phyloP scores from a whole-genome alignment of 2,113 vertebrate genomes.

The Vombatus ursinus region DNA sequence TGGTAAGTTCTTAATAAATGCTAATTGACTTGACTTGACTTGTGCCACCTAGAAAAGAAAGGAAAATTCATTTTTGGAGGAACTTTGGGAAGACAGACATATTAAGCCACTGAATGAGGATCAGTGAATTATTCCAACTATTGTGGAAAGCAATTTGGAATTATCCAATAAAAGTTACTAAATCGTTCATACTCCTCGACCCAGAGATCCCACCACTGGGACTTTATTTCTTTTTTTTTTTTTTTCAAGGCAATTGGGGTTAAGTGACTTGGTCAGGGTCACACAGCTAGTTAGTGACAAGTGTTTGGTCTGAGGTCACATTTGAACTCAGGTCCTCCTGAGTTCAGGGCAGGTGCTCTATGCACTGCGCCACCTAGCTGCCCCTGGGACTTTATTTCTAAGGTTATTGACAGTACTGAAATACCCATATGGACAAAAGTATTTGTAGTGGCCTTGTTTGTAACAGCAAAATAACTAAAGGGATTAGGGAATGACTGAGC shows the following conservation, averaged over 20 bases:
- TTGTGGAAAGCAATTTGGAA: neutral
- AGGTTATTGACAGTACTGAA: neutral
- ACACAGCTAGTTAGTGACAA: too few species aligned
- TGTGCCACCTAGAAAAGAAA: neutral
- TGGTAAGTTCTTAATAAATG: neutral
- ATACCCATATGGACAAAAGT: neutral
- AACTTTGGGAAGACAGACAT: neutral
- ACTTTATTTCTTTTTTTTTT: too few species aligned
- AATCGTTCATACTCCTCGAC: neutral
- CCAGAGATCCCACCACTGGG: neutral
- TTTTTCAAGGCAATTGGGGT: too few species aligned
- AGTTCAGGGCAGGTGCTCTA: too few species aligned
- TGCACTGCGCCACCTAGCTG: too few species aligned
- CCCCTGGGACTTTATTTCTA: neutral
- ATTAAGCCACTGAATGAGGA: neutral
- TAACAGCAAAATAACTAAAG: neutral
- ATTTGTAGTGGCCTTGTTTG: neutral
- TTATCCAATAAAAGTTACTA: neutral
- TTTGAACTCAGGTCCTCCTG: too few species aligned
- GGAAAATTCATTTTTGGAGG: neutral
- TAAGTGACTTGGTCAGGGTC: too few species aligned
- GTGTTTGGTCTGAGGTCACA: too few species aligned
- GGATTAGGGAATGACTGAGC: neutral
- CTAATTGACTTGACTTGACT: neutral
- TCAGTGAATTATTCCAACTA: neutral